Base-by-base conservation (phyloP, 37 sponge, comb jelly and placozoan species). In the Aplysina aerophoba region DNA sequence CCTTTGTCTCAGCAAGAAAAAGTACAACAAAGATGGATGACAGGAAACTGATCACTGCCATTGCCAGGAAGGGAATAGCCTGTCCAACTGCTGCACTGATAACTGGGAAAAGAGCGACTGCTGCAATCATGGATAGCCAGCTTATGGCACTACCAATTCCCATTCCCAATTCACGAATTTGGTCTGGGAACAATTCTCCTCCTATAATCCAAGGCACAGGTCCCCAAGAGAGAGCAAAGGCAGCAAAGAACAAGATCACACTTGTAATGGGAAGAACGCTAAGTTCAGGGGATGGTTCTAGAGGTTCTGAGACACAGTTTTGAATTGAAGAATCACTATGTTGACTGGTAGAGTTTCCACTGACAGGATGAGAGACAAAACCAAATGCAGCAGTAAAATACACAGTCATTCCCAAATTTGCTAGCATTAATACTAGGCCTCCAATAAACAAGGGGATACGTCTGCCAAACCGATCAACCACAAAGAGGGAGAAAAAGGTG, bases 291-390 rank as follows among this genome's bases (percentile, higher is more conserved):
- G 28, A 40, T 27, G 17, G 82, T 59, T 21, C 91, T 59, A 71
- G 68, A 95, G 83, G 93, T 90, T 0, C 61, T 20, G 54, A 22
- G 36, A 17, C 22, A 36, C 25, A 38, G 66, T 54, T 4, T 5
- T 41, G 30, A 50, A 17, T 14, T 41, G 35, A 36, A 87, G 68
- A 54, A 93, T 86, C 0, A 82, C 88, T 71, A 84, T 89, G 62
- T 92, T 90, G 36, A 93, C 91, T 50, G 80, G 78, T n/a, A 88
- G 83, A 85, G 88, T 92, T 56, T 88, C 89, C 34, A 93, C 88
- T 61, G 53, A 24, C 78, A 20, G n/a, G 6, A n/a, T n/a, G n/a
- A 20, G 54, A 25, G 41, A 75, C 2, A 40, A 75, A 22, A 2
- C 78, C 78, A 75, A 40, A 75, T 17, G 71, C 28, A 31, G 34